These are phyloP conservation scores for Strigamia crassipes DNA, from an alignment of 2,888 invertebrate genomes.

Conservation along the genomic window DNA sequence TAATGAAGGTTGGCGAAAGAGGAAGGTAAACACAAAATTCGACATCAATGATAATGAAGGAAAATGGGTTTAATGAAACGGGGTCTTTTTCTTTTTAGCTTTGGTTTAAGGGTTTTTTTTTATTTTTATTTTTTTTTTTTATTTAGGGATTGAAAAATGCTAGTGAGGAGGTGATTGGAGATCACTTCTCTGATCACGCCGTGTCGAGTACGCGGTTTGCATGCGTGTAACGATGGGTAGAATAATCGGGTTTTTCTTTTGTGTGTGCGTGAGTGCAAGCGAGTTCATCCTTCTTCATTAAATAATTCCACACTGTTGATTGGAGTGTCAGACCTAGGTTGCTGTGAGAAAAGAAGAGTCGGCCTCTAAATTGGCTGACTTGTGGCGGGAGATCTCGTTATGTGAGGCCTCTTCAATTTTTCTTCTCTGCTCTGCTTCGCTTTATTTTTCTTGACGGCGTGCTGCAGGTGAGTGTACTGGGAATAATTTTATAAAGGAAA, in stretches of 20 bases:
- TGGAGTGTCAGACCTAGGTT: slow-evolving; percentile 31
- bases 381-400: slow-evolving; percentile 34
- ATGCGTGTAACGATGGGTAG: slow-evolving; percentile 15
- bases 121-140: background rate
- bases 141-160: background rate
- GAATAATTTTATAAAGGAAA: background rate
- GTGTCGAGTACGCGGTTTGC: slow-evolving; percentile 11
- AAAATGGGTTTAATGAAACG: slow-evolving; percentile 28
- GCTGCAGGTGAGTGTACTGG: background rate
- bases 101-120: background rate
- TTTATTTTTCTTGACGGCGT: background rate
- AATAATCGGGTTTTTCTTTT: slow-evolving; percentile 37
- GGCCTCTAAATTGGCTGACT: slow-evolving; percentile 33
- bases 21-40: slow-evolving; percentile 24
- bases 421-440: background rate
- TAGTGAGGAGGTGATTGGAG: background rate
- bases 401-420: slow-evolving; percentile 3
- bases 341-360: slow-evolving; percentile 24
- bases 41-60: slow-evolving; percentile 33
- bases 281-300: slow-evolving; percentile 37
- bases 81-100: background rate
- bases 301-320: slow-evolving; percentile 37
- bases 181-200: slow-evolving; percentile 28
- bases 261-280: slow-evolving; percentile 32
- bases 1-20: slow-evolving; percentile 15